Conservation (phyloP, 2,797 vertebrate genomes). For the Peromyscus attwateri region DNA sequence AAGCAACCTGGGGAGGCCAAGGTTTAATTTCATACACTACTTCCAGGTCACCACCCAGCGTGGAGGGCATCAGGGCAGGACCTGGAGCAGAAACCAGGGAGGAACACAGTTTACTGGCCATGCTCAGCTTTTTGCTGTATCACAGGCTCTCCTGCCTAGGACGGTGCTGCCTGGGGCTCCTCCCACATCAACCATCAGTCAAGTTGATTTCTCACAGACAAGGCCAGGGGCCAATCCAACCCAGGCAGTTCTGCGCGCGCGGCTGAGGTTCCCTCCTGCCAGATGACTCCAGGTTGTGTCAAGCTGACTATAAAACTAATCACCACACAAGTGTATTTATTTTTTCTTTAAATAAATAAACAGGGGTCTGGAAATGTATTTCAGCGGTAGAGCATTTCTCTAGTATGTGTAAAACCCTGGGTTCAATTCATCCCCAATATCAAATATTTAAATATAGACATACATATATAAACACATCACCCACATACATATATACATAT, state of each 20-base stretch:
- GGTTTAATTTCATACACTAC: not conserved
- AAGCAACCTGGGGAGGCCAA: not conserved
- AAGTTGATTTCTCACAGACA: too few relatives aligned
- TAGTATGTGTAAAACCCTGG: not conserved
- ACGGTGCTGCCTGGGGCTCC: too few relatives aligned
- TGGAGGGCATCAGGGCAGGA: not conserved
- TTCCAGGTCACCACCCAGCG: not conserved
- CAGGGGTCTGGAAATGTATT: not conserved
- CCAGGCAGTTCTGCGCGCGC: not conserved
- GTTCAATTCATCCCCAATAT: not conserved
- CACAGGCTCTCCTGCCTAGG: not conserved
- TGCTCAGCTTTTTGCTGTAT: too few relatives aligned
- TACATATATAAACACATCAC: not conserved
- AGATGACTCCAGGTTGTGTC: not conserved
- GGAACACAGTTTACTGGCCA: not conserved
- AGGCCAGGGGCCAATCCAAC: too few relatives aligned
- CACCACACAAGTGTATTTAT: not conserved
- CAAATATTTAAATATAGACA: not conserved
- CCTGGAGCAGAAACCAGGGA: not conserved
- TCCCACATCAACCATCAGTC: not conserved
- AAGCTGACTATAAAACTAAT: not conserved
- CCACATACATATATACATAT: not conserved
- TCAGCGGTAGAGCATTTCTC: not conserved
- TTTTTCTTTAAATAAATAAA: constrained; percentile 62
- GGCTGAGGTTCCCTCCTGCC: not conserved